A percentile compares a stretch with the other conserved stretches of the same genome.
Conservation (phyloP, 2,888 invertebrate species). For the Chymomyza amoena region DNA sequence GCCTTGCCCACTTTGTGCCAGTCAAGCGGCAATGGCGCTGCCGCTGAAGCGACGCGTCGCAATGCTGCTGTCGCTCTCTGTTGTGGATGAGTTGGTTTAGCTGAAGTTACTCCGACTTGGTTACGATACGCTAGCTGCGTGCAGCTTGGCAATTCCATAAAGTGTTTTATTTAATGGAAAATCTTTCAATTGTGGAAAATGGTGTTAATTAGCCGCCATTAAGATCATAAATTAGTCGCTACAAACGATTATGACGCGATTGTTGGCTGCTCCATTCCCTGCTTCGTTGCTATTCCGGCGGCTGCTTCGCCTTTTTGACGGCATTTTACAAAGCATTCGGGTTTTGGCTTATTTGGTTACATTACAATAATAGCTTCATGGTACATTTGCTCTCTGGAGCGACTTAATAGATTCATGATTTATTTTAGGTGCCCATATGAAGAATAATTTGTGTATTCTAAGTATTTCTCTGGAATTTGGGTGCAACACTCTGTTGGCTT, state of each 20-base stretch:
- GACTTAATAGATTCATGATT: background rate
- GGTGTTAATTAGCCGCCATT: constrained; percentile 73
- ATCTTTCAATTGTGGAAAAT: constrained; percentile 74
- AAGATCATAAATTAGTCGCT: constrained; percentile 73
- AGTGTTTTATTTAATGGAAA: constrained; percentile 74
- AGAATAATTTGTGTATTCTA: too few species aligned
- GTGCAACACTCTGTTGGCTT: background rate
- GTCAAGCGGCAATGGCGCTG: constrained; percentile 37
- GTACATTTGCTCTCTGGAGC: constrained; percentile 59
- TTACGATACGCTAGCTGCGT: constrained; percentile 45
- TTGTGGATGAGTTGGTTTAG: constrained; percentile 50
- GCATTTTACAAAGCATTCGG: constrained; percentile 4
- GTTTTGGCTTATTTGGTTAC: constrained; percentile 6
- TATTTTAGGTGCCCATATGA: background rate
- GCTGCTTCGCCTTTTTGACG: background rate
- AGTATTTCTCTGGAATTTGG: background rate
- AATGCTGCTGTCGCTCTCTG: background rate
- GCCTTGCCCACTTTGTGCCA: constrained; percentile 50
- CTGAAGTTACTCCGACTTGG: constrained; percentile 21
- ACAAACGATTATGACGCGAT: constrained; percentile 71
- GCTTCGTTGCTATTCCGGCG: background rate
- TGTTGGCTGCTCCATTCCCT: constrained; percentile 34
- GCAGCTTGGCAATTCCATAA: constrained; percentile 67
- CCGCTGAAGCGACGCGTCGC: background rate
- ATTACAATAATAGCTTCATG: constrained; percentile 46